phyloP scores from a whole-genome alignment of 1,140 invertebrate species.

The Hydropsyche tenuis region DNA sequence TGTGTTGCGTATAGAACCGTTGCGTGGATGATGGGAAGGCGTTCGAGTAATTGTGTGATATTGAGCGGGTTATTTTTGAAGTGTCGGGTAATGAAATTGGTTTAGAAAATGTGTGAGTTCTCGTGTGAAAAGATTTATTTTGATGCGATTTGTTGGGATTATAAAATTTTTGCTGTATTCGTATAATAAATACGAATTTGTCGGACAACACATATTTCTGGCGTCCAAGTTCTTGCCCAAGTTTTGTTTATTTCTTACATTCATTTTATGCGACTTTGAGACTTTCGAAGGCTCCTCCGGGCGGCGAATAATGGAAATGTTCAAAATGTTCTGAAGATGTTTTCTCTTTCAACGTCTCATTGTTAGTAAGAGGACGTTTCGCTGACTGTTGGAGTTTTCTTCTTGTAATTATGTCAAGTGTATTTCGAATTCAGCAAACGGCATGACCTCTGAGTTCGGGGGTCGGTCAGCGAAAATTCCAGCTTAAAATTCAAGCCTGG shows the following conservation, averaged over 20 bases:
- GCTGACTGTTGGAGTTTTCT: constrained; percentile 35
- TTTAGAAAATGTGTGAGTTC: too few species aligned
- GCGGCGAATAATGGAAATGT: constrained; percentile 30
- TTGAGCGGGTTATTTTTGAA: not conserved
- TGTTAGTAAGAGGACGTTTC: constrained; percentile 36
- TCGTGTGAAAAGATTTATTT: not conserved
- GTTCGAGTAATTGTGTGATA: not conserved
- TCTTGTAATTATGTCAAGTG: constrained; percentile 39
- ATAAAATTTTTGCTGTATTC: too few species aligned
- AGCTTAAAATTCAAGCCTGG: not conserved
- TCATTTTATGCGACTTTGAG: constrained; percentile 4
- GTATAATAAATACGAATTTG: too few species aligned
- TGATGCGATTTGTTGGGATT: not conserved
- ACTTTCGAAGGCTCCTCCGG: constrained; percentile 7
- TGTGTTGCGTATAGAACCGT: not conserved
- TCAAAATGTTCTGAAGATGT: constrained; percentile 35
- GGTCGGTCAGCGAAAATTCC: constrained; percentile 35
- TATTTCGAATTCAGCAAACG: constrained; percentile 31
- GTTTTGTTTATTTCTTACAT: constrained; percentile 15
- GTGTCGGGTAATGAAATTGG: too few species aligned
- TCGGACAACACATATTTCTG: too few species aligned
- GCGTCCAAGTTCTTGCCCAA: not conserved
- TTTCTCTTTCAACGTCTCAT: constrained; percentile 25
- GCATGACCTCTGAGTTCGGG: not conserved
- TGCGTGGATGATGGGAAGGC: not conserved